Base-by-base conservation (phyloP, 1,140 invertebrate genomes). In the Zaprionus ghesquierei region DNA sequence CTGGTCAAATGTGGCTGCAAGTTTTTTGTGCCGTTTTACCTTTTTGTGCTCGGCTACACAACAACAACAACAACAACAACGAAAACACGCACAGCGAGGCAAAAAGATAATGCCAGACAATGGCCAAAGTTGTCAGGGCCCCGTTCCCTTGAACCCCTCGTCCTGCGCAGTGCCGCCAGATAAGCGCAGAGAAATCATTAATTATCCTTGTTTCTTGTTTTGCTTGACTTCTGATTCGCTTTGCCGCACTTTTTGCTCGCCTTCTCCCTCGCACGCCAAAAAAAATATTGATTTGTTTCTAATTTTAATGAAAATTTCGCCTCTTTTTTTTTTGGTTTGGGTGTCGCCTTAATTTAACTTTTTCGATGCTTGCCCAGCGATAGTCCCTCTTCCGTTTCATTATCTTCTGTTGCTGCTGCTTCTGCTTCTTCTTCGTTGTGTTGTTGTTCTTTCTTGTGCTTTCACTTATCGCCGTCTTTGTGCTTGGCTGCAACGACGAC, bases 181-280 rank as follows among this genome's bases (percentile, higher is more conserved):
- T 90, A 90, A 90, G 80, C 82, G 73, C 72, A 89, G 73, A 79
- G 59, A 90, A 90, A 90, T 90, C 89, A 90, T 90, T 90, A 90
- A 90, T 90, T 90, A 90, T 90, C 87, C 87, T 87, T 90, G 87
- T 90, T 90, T 87, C 77, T 86, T 90, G 86, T 90, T 90, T 81
- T 87, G 78, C 69, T 90, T 77, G 82, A 84, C 82, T 87, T 87
- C 81, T 87, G 82, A 79, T 77, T 84, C 61, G 77, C 65, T 75
- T 72, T 27, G 49, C 38, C 38, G n/a, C n/a, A n/a, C n/a, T n/a
- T n/a, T n/a, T n/a, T 50, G 29, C 58, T 60, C 33, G 12, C 12
- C 12, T 18, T 46, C 9, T 3, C 18, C 12, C n/a, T 20, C 6
- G 8, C 9, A 2, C 38, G 3, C 38, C 9, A 58, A 68, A 90